Conservation (phyloP, 2,113 vertebrate genomes). For the Corythornis cristatus region DNA sequence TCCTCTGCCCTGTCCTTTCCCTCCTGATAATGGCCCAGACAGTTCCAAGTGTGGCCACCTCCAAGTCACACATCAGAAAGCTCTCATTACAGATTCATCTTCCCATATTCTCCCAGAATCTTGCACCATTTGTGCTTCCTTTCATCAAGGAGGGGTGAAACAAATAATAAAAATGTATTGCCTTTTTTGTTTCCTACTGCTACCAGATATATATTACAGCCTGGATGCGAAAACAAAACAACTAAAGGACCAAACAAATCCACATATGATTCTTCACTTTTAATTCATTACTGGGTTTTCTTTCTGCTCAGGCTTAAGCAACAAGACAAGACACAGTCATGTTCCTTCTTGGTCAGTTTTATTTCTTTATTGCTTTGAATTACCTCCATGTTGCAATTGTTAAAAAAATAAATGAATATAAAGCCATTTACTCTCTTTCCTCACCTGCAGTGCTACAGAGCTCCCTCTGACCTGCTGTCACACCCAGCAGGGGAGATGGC, state of each 20-base stretch:
- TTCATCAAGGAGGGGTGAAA: neutral
- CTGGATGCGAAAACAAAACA: neutral
- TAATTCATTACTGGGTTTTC: neutral
- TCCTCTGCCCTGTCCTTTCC: neutral
- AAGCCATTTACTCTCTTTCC: neutral
- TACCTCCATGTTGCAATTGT: neutral
- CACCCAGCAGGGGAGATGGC: neutral
- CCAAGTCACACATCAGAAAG: slow-evolving; percentile 1
- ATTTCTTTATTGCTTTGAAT: neutral
- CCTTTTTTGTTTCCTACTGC: neutral
- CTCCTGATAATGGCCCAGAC: neutral
- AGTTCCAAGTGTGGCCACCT: neutral
- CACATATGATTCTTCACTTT: neutral
- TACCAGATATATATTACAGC: neutral
- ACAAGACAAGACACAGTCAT: neutral
- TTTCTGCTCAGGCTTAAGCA: neutral
- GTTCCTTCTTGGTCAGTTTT: neutral
- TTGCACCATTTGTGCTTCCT: neutral
- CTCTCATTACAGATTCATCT: neutral
- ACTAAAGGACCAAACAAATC: neutral
- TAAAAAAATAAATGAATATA: no score
- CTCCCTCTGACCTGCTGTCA: neutral
- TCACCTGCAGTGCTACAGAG: neutral
- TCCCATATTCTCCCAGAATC: slow-evolving; percentile 19
- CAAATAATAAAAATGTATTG: no score